These are phyloP conservation scores for Dysdera silvatica DNA, from an alignment of 1,140 invertebrate species.

Conservation along the genomic window DNA sequence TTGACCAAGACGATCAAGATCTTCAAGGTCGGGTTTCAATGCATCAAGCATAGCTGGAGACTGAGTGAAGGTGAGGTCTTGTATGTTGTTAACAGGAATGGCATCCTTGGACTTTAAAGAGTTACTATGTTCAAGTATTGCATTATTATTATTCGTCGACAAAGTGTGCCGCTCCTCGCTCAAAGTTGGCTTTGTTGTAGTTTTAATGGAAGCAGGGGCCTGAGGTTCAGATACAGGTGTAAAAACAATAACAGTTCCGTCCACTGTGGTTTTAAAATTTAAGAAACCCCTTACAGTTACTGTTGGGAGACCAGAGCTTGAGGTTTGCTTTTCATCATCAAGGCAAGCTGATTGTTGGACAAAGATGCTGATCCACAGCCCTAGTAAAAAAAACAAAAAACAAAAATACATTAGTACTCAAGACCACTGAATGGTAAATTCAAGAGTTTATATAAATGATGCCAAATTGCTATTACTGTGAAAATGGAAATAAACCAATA, in stretches of 20 bases:
- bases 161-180: too few relatives aligned
- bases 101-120: background rate
- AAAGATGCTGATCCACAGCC: background rate
- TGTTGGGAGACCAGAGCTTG: conserved; percentile 47
- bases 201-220: background rate
- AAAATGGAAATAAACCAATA: too few relatives aligned
- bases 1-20: conserved; percentile 9
- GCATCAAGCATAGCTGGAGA: conserved; percentile 5
- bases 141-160: too few relatives aligned
- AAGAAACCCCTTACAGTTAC: conserved; percentile 81
- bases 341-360: background rate
- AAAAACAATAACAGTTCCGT: conserved; percentile 81
- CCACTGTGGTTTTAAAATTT: conserved; percentile 80
- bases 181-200: too few relatives aligned
- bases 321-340: background rate
- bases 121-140: too few relatives aligned
- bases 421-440: too few relatives aligned
- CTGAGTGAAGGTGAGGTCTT: conserved; percentile 14
- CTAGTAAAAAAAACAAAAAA: conserved; percentile 8
- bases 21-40: conserved; percentile 3
- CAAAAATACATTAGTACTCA: too few relatives aligned
- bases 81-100: background rate
- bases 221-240: conserved; percentile 58
- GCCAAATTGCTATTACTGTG: too few relatives aligned
- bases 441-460: too few relatives aligned